Percentiles rank a stretch among this genome's conserved stretches.
phyloP scores from a whole-genome alignment of 1,140 invertebrate species.

The Choristoneura fumiferana region DNA sequence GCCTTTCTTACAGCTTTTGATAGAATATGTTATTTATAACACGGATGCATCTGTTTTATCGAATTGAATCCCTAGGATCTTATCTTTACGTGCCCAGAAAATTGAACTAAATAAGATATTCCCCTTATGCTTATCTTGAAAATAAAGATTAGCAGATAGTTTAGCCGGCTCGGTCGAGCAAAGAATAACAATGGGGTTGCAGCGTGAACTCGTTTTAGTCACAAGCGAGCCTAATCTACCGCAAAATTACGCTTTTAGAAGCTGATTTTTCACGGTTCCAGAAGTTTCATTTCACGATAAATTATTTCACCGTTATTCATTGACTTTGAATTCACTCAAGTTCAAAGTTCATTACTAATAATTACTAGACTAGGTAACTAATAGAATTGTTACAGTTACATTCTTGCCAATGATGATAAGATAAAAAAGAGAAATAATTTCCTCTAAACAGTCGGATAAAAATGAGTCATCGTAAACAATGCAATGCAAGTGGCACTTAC shows the following conservation, averaged over 20 bases:
- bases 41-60: too few relatives aligned
- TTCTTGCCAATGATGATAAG: too few relatives aligned
- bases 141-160: not conserved
- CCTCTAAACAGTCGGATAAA: not conserved
- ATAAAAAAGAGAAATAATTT: too few relatives aligned
- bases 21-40: too few relatives aligned
- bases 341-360: too few relatives aligned
- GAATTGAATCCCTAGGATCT: too few relatives aligned
- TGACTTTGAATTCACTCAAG: too few relatives aligned
- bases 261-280: constrained; percentile 3
- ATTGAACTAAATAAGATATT: not conserved
- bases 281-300: not conserved
- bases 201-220: not conserved
- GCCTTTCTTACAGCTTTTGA: too few relatives aligned
- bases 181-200: constrained; percentile 1
- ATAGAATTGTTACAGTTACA: too few relatives aligned
- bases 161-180: constrained; percentile 3
- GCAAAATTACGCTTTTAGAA: constrained; percentile 7
- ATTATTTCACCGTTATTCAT: not conserved
- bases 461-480: constrained; percentile 1
- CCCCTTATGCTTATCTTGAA: too few relatives aligned
- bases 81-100: too few relatives aligned
- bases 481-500: not conserved
- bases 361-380: too few relatives aligned
- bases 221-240: constrained; percentile 1